Percentiles rank a stretch among this genome's conserved stretches.
phyloP scores from a whole-genome alignment of 1,140 invertebrate genomes.

The Prorops nasuta region DNA sequence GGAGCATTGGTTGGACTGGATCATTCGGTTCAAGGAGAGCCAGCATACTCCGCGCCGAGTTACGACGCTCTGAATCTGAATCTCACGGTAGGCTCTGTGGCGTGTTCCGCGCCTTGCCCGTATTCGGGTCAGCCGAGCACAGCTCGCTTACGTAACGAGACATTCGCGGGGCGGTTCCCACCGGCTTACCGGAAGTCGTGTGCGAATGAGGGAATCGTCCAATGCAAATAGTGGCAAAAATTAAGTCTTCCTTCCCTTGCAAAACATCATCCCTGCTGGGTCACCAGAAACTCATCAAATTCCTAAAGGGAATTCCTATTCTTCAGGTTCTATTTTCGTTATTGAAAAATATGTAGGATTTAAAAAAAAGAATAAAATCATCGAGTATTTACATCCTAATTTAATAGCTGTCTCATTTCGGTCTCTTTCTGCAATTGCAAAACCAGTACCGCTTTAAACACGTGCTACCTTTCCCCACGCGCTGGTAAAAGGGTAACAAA shows the following conservation, averaged over 20 bases:
- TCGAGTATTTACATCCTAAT: background rate
- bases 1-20: constrained; percentile 25
- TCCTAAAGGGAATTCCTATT: background rate
- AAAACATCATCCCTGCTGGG: background rate
- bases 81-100: constrained; percentile 48
- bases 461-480: no score
- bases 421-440: no score
- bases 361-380: background rate
- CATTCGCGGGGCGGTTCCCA: constrained; percentile 38
- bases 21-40: constrained; percentile 50
- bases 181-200: constrained; percentile 43
- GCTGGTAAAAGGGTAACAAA: no score
- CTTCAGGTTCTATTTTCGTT: background rate
- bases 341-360: background rate
- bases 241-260: background rate
- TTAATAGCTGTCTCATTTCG: no score
- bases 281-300: background rate
- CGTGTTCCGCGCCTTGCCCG: constrained; percentile 32
- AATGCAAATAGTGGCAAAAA: background rate
- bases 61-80: constrained; percentile 52
- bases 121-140: constrained; percentile 51
- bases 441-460: no score
- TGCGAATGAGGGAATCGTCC: background rate
- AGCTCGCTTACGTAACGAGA: constrained; percentile 36
- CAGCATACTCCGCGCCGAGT: constrained; percentile 34